phyloP scores from a whole-genome alignment of 2,888 invertebrate genomes.

The Drosophila mercatorum region DNA sequence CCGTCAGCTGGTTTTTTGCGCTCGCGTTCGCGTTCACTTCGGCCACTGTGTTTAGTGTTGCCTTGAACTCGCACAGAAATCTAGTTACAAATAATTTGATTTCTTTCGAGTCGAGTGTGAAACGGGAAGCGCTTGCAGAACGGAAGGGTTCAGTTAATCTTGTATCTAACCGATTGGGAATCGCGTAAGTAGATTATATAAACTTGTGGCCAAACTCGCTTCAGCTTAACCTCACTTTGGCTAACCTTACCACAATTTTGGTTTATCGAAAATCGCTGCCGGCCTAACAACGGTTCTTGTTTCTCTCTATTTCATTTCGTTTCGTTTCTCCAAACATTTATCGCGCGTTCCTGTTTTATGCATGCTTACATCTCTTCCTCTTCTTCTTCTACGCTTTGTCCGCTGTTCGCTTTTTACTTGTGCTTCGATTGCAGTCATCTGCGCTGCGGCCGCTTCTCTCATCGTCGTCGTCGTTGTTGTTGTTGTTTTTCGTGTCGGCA shows the following conservation, averaged over 20 bases:
- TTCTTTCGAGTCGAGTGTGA: constrained; percentile 59
- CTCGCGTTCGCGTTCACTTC: constrained; percentile 58
- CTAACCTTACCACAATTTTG: constrained; percentile 1
- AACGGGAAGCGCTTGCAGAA: constrained; percentile 1
- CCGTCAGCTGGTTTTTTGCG: constrained; percentile 68
- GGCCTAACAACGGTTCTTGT: neutral
- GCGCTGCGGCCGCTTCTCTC: constrained; percentile 21
- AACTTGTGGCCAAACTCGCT: constrained; percentile 14
- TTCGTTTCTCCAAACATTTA: constrained; percentile 22
- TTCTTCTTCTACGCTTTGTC: constrained; percentile 1
- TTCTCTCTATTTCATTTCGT: neutral
- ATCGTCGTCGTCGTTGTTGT: constrained; percentile 33
- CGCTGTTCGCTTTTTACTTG: constrained; percentile 31
- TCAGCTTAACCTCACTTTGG: constrained; percentile 58
- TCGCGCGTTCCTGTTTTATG: constrained; percentile 25
- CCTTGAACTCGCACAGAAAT: constrained; percentile 57
- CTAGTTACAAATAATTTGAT: constrained; percentile 43
- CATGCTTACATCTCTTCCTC: constrained; percentile 38
- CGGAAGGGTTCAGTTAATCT: neutral
- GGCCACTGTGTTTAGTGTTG: constrained; percentile 70
- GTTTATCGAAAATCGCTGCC: constrained; percentile 2
- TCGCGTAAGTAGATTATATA: constrained; percentile 45
- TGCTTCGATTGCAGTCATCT: constrained; percentile 46
- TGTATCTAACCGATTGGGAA: neutral
- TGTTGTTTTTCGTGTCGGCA: constrained; percentile 36